Evolutionary conservation across 1,140 invertebrate genomes (phyloP), one percentile per base, ranked within the genome.

Genomic region (Zophobas morio): DNA sequence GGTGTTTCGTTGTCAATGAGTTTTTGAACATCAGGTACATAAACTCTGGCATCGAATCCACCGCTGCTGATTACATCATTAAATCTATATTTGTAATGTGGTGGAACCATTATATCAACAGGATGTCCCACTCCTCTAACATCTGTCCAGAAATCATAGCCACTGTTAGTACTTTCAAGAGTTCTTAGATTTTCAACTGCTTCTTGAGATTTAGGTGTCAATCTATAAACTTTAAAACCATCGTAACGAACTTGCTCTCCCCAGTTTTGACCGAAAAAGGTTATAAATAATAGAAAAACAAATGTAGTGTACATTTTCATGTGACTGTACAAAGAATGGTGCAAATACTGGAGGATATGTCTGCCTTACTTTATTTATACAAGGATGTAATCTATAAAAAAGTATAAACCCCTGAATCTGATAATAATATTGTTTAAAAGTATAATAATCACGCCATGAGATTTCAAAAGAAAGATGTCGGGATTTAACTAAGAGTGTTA

Each of bases 101-200:
- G 86, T 2, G 85, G 78, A 53, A 88, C 83, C 79, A 88, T 81
- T 2, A 88, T 80, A 74, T 87, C 84, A 6, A 86, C 83, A 35
- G 83, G 76, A 3, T 51, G 32, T 35, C 36, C 42, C 6, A 72
- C 40, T 8, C 33, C 56, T 47, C 20, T 37, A 20, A 70, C 70
- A 46, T 34, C 70, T 72, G 46, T 78, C 84, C 84, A 84, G 75
- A 84, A 84, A 51, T 78, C 73, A 51, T 76, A 82, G 1, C 47
- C 78, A 5, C 70, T 70, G 36, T 71, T 32, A 33, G 35, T 36
- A 54, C 84, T 74, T 39, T 80, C 79, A 47, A 82, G 70, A n/a
- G 79, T n/a, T 39, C 63, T 63, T 37, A 84, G 70, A 37, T 42
- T 39, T 37, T 80, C 8, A 3, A 84, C 34, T 32, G 78, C 71